Conservation (phyloP, 2,113 vertebrate species). For the Leptobrachium leishanense region DNA sequence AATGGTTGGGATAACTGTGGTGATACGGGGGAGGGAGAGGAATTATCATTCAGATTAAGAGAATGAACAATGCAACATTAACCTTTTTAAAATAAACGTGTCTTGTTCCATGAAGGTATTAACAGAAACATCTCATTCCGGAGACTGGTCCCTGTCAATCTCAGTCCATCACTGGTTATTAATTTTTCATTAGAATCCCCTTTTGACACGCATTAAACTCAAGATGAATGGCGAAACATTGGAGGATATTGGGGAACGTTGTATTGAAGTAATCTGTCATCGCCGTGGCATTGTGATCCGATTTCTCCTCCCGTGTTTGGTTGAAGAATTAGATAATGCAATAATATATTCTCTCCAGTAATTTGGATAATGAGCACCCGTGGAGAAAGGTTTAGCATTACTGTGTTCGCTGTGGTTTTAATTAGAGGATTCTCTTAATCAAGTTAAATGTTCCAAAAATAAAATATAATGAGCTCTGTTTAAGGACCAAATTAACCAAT, state of each 20-base stretch:
- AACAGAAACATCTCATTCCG: conserved; percentile 37
- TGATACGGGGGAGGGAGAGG: conserved; percentile 9
- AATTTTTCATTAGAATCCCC: conserved; percentile 51
- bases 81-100: conserved; percentile 45
- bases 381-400: conserved; percentile 23
- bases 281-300: conserved; percentile 38
- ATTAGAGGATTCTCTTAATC: conserved; percentile 44
- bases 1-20: conserved; percentile 7
- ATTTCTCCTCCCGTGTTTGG: conserved; percentile 13
- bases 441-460: conserved; percentile 44
- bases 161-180: conserved; percentile 40
- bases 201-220: conserved; percentile 48
- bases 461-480: conserved; percentile 31
- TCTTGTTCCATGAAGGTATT: conserved; percentile 41
- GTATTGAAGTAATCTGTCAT: conserved; percentile 53
- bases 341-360: conserved; percentile 32
- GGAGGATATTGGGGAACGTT: conserved; percentile 4
- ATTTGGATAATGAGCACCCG: conserved; percentile 42
- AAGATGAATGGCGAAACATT: conserved; percentile 48
- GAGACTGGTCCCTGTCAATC: conserved; percentile 44
- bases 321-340: conserved; percentile 16
- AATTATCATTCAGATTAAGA: conserved; percentile 32
- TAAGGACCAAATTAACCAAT: conserved; percentile 18
- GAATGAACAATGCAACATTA: conserved; percentile 33
- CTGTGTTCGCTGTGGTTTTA: conserved; percentile 28